Evolutionary conservation across 1,140 invertebrate species (phyloP).

Genomic region (Sinonovacula constricta): DNA sequence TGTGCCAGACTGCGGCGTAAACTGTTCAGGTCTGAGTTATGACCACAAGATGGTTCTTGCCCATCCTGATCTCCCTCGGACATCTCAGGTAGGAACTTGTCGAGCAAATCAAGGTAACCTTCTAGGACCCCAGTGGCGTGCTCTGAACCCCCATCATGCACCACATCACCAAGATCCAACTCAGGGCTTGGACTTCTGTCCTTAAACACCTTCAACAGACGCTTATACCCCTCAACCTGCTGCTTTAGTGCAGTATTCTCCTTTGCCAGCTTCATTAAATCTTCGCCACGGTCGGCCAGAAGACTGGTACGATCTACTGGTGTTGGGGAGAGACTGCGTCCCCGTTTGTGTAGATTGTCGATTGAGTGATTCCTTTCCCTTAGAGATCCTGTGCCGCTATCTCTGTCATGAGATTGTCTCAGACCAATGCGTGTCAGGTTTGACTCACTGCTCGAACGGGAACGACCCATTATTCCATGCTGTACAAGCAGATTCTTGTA

Average conservation of each 20-base stretch:
- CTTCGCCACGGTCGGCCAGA: background rate
- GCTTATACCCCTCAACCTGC: constrained; percentile 40
- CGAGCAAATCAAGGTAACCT: constrained; percentile 22
- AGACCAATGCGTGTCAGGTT: background rate
- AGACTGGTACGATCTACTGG: background rate
- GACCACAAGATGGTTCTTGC: background rate
- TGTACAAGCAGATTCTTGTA: constrained; percentile 38
- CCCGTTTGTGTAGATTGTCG: background rate
- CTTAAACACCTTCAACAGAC: constrained; percentile 46
- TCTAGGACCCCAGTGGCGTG: constrained; percentile 15
- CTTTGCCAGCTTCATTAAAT: constrained; percentile 2
- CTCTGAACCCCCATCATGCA: constrained; percentile 30
- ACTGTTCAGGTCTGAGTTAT: constrained; percentile 7
- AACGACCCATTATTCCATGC: constrained; percentile 10
- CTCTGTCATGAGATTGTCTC: too few relatives aligned
- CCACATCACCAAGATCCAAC: background rate
- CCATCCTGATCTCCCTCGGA: constrained; percentile 18
- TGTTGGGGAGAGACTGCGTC: constrained; percentile 29
- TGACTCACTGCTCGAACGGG: constrained; percentile 42
- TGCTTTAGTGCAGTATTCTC: constrained; percentile 40
- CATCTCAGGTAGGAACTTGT: constrained; percentile 32
- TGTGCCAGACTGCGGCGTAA: constrained; percentile 37
- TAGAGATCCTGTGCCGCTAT: background rate
- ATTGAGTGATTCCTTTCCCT: background rate
- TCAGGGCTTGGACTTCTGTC: constrained; percentile 31